phyloP scores from a whole-genome alignment of 2,113 vertebrate species.

The Nycticryphes semicollaris region DNA sequence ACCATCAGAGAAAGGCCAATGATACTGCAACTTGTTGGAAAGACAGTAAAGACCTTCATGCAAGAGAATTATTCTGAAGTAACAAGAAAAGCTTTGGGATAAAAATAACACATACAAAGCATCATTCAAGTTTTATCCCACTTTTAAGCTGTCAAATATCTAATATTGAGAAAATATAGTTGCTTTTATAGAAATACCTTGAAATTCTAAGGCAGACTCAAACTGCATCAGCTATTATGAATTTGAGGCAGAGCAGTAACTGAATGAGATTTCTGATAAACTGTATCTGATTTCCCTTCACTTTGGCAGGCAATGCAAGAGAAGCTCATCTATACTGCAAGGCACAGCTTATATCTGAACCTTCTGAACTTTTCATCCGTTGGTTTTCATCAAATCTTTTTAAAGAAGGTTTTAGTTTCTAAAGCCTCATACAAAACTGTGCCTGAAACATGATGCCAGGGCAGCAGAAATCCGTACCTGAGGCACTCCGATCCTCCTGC shows the following conservation, averaged over 20 bases:
- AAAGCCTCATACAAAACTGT: background rate
- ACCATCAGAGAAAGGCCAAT: background rate
- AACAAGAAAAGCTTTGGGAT: background rate
- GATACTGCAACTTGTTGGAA: background rate
- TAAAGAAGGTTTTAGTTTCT: background rate
- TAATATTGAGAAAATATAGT: background rate
- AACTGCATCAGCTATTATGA: background rate
- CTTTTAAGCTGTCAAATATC: background rate
- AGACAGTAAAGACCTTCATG: background rate
- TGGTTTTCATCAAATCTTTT: background rate
- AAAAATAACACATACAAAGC: background rate
- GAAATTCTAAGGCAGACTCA: background rate
- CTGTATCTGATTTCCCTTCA: background rate
- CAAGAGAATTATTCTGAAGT: background rate
- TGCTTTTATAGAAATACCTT: background rate
- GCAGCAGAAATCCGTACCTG: slow-evolving; percentile 79
- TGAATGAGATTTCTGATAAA: background rate
- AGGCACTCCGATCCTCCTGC: slow-evolving; percentile 93
- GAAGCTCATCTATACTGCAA: background rate
- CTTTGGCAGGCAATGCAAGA: background rate
- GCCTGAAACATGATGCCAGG: background rate
- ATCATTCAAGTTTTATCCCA: background rate
- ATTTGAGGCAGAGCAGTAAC: background rate
- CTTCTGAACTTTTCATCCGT: background rate
- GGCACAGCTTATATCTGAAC: background rate